Evolutionary conservation across 2,888 invertebrate genomes (phyloP).

Genomic region (Parnassius orleans): DNA sequence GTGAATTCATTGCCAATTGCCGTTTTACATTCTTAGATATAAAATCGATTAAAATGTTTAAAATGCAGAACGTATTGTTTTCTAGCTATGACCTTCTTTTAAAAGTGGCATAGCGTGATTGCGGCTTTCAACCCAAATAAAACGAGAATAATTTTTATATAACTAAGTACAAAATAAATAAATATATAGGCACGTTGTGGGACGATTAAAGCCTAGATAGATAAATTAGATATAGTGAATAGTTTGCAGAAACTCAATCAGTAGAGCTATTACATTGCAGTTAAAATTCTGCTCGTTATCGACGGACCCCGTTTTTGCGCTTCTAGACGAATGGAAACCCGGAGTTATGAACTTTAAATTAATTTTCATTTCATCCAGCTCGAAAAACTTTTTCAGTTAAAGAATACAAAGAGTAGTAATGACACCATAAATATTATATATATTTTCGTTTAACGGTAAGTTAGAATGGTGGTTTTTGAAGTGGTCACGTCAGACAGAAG

Average conservation of each 20-base stretch:
- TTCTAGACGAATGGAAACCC: constrained; percentile 59
- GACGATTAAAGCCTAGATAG: neutral
- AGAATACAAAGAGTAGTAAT: too few species aligned
- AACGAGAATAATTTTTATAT: neutral
- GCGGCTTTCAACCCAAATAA: constrained; percentile 33
- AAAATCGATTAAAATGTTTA: constrained; percentile 27
- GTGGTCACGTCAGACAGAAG: too few species aligned
- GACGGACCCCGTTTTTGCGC: constrained; percentile 66
- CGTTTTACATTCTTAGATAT: constrained; percentile 24
- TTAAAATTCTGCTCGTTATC: constrained; percentile 62
- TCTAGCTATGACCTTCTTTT: constrained; percentile 51
- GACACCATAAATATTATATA: too few species aligned
- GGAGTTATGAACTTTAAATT: constrained; percentile 58
- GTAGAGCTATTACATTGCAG: constrained; percentile 15
- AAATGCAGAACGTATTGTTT: constrained; percentile 43
- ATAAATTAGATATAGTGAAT: constrained; percentile 16
- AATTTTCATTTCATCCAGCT: constrained; percentile 36
- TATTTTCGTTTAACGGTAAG: too few species aligned
- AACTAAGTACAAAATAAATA: neutral
- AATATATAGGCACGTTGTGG: neutral
- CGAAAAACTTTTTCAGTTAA: too few species aligned
- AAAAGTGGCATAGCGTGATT: constrained; percentile 46
- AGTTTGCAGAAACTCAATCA: constrained; percentile 26
- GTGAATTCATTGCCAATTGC: constrained; percentile 25
- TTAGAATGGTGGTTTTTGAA: too few species aligned